Conservation (phyloP, 2,797 vertebrate genomes). For the Nothura maculosa region DNA sequence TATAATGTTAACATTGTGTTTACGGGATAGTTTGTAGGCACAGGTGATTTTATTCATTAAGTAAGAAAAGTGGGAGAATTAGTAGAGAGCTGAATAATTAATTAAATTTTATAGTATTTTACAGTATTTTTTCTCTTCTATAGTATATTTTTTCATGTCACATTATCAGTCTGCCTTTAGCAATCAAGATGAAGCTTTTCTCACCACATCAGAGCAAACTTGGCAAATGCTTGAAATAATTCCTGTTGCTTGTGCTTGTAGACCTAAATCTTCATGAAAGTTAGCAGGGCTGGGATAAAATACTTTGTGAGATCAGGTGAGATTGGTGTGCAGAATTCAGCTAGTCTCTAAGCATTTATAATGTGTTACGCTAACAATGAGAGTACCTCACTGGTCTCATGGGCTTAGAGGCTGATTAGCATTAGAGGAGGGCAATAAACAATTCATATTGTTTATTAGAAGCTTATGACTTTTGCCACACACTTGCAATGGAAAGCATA, state of each 20-base stretch:
- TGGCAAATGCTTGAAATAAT: not conserved
- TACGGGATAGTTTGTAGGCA: not conserved
- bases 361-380: slow-evolving; percentile 22
- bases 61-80: not conserved
- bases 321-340: not conserved
- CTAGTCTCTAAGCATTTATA: slow-evolving; percentile 14
- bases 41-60: not conserved
- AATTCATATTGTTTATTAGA: slow-evolving; percentile 57
- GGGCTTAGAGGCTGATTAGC: slow-evolving; percentile 29
- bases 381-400: slow-evolving; percentile 43
- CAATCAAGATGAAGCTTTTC: not conserved
- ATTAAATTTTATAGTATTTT: not conserved
- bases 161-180: not conserved
- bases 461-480: slow-evolving; percentile 22
- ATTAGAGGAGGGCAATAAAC: slow-evolving; percentile 40
- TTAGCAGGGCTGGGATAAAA: not conserved
- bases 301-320: not conserved
- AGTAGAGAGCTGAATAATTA: not conserved
- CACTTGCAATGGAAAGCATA: slow-evolving; percentile 14
- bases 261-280: not conserved
- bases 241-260: not conserved
- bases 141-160: not conserved
- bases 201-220: not conserved
- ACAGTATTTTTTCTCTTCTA: not conserved
- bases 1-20: not conserved